Evolutionary conservation across 2,113 vertebrate species (phyloP), one percentile per base, ranked within the genome.

Genomic region (Scomber colias): DNA sequence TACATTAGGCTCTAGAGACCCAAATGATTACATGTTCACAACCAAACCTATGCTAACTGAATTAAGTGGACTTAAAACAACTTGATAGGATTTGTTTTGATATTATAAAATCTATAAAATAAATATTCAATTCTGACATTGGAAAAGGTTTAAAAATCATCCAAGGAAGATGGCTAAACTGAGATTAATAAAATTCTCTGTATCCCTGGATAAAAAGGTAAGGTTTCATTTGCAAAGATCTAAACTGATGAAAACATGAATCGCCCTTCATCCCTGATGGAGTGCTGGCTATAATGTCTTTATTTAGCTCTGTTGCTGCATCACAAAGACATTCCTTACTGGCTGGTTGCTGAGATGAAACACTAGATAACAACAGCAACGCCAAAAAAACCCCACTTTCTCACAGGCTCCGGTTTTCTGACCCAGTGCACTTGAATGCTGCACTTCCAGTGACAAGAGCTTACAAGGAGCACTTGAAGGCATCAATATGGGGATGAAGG

Each of bases 381-480:
- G 44, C 45, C 5, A 21, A 35, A 27, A 59, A 54, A 0, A 44
- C 64, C 44, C 27, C 40, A 11, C 49, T 10, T 30, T 10, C 1
- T 7, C 15, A 15, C 53, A 27, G 30, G 30, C 27, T 17, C 8
- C 48, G 21, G 31, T 21, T 19, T 65, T 62, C 61, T 15, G 45
- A 63, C 19, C 17, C 3, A 17, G 9, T 14, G 71, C n/a, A 51
- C 71, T 53, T 57, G 49, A 79, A 71, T 9, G 35, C 57, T 5
- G 48, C 48, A 0, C 48, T 49, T 64, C 46, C 35, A 60, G 24
- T 69, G 50, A 19, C n/a, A 55, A 62, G 17, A 17, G 57, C 17
- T 70, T 62, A 30, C 72, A 49, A 51, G 69, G 35, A 77, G 77
- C 70, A 63, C 77, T 24, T 84, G 83, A 86, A 86, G 48, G 83